These are phyloP conservation scores for Sula dactylatra DNA, from an alignment of 2,113 vertebrate species.

Conservation along the genomic window DNA sequence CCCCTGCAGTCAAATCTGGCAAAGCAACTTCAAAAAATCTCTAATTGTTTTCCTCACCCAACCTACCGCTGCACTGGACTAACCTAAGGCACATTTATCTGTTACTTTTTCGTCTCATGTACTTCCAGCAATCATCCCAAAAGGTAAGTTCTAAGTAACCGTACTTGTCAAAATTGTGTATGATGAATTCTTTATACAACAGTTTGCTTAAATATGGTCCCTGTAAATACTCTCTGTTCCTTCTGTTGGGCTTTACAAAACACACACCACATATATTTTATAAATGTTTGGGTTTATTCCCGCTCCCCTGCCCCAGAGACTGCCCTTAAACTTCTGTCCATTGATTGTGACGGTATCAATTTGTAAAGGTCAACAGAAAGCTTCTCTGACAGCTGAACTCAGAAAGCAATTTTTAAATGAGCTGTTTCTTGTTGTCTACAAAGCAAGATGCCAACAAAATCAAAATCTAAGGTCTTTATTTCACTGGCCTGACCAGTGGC, in stretches of 20 bases:
- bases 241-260: neutral
- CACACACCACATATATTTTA: neutral
- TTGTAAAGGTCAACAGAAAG: conserved; percentile 44
- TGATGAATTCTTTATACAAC: neutral
- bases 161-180: neutral
- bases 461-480: neutral
- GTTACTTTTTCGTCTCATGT: neutral
- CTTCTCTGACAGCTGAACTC: conserved; percentile 14
- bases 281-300: neutral
- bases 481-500: neutral
- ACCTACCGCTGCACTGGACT: neutral
- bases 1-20: neutral
- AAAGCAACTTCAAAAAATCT: neutral
- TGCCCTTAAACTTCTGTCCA: conserved; percentile 14
- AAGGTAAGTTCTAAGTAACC: neutral
- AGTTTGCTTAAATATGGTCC: neutral
- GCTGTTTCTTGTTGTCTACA: neutral
- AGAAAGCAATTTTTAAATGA: conserved; percentile 28
- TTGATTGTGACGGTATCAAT: conserved; percentile 38
- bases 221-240: neutral
- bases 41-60: neutral
- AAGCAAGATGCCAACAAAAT: conserved; percentile 17
- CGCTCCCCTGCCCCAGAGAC: neutral
- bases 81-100: neutral
- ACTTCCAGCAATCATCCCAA: neutral